These are phyloP conservation scores for Apantesis nais DNA, from an alignment of 2,888 invertebrate species.

Conservation along the genomic window DNA sequence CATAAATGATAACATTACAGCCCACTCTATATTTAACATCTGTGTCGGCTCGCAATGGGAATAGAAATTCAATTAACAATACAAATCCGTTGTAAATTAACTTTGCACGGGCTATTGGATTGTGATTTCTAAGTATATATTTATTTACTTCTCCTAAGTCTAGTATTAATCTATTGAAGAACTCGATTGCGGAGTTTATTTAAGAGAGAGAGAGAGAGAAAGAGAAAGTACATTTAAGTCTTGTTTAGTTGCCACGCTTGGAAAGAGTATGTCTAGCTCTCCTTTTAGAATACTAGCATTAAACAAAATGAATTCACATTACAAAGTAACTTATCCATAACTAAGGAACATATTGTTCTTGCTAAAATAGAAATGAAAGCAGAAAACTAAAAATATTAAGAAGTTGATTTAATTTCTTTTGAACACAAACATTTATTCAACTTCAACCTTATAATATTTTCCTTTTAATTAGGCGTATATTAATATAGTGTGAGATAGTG, in stretches of 20 bases:
- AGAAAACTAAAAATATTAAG: constrained; percentile 4
- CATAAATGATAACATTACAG: constrained; percentile 36
- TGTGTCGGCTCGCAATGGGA: constrained; percentile 24
- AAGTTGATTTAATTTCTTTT: neutral
- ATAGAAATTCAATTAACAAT: constrained; percentile 26
- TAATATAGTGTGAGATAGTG: neutral
- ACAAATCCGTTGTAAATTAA: constrained; percentile 20
- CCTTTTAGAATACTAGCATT: constrained; percentile 31
- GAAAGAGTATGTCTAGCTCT: neutral
- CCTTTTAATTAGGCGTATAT: too few species aligned
- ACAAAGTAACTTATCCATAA: constrained; percentile 17
- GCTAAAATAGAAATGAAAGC: constrained; percentile 21
- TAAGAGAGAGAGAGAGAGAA: too few species aligned
- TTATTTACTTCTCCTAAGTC: constrained; percentile 7
- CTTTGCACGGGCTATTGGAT: constrained; percentile 9
- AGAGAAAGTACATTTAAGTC: neutral
- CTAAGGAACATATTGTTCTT: constrained; percentile 21
- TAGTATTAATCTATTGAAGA: neutral
- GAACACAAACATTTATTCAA: neutral
- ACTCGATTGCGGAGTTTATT: neutral
- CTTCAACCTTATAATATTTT: neutral
- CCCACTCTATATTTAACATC: constrained; percentile 27
- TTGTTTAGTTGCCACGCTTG: neutral
- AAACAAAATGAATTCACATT: constrained; percentile 27
- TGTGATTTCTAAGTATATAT: constrained; percentile 2